A percentile compares a stretch with the other conserved stretches of the same genome.
Evolutionary conservation across 2,113 vertebrate species (phyloP).

Genomic region (Oncorhynchus keta): DNA sequence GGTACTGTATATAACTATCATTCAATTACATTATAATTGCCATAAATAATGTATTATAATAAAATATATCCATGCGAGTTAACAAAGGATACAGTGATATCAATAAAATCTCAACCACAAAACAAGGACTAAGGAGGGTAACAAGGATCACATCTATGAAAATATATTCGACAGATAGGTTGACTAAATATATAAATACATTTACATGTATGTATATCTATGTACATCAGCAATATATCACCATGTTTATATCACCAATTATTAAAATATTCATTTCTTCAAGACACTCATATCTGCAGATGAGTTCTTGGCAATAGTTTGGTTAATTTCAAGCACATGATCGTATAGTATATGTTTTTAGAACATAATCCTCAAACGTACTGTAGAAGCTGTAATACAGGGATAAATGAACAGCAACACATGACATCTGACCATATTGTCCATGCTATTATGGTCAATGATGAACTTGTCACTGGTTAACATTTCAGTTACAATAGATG

Average conservation of each 20-base stretch:
- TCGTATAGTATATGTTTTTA: not conserved
- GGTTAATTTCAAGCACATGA: constrained; percentile 36
- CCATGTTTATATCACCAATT: constrained; percentile 72
- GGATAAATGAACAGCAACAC: too few relatives aligned
- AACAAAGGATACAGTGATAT: constrained; percentile 51
- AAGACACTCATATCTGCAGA: constrained; percentile 50
- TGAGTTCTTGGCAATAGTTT: constrained; percentile 38
- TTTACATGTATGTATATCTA: constrained; percentile 67
- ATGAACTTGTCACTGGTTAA: too few relatives aligned
- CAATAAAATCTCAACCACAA: constrained; percentile 50
- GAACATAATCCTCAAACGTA: not conserved
- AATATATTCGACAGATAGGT: constrained; percentile 74
- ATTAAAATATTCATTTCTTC: constrained; percentile 60
- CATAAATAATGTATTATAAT: constrained; percentile 63
- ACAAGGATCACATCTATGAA: constrained; percentile 65
- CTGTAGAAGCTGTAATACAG: too few relatives aligned
- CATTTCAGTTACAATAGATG: too few relatives aligned
- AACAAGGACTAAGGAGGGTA: constrained; percentile 45
- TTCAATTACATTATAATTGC: constrained; percentile 48
- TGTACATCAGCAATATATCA: constrained; percentile 68
- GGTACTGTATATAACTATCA: not conserved
- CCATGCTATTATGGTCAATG: not conserved
- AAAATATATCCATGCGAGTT: constrained; percentile 70
- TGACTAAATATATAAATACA: constrained; percentile 73
- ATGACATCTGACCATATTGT: not conserved